phyloP scores from a whole-genome alignment of 2,797 vertebrate species.

The Muscicapa striata region DNA sequence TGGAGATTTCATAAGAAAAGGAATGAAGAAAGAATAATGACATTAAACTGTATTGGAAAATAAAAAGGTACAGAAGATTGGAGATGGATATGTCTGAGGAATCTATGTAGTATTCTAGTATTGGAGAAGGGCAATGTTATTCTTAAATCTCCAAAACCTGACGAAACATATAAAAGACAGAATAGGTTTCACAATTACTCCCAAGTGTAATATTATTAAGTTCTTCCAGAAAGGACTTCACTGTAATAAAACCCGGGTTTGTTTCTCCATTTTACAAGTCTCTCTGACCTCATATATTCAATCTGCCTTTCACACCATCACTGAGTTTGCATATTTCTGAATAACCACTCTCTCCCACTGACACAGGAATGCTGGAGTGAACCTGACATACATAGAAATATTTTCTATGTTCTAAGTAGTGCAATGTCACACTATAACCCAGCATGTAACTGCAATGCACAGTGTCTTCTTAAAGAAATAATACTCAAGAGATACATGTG shows the following conservation, averaged over 20 bases:
- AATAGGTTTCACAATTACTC: neutral
- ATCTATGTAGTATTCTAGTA: neutral
- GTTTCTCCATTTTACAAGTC: neutral
- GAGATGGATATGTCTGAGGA: neutral
- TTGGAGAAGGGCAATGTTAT: neutral
- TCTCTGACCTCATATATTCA: neutral
- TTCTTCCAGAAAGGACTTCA: conserved; percentile 12
- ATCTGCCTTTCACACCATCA: neutral
- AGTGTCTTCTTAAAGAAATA: neutral
- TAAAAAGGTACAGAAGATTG: neutral
- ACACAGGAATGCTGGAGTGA: neutral
- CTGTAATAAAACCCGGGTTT: neutral
- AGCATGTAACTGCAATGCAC: neutral
- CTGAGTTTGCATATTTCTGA: neutral
- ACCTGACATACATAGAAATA: neutral
- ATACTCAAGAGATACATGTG: neutral
- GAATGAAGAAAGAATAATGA: neutral
- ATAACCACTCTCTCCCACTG: neutral
- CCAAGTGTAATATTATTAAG: conserved; percentile 3
- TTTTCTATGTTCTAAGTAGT: neutral
- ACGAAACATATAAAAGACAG: conserved; percentile 29
- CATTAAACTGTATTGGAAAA: neutral
- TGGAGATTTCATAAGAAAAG: neutral
- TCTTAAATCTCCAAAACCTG: conserved; percentile 2
- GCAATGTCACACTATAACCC: neutral